Percentiles rank a stretch among this genome's conserved stretches.
These are phyloP conservation scores for Poeciliopsis occidentalis DNA, from an alignment of 2,113 vertebrate genomes.

Conservation along the genomic window DNA sequence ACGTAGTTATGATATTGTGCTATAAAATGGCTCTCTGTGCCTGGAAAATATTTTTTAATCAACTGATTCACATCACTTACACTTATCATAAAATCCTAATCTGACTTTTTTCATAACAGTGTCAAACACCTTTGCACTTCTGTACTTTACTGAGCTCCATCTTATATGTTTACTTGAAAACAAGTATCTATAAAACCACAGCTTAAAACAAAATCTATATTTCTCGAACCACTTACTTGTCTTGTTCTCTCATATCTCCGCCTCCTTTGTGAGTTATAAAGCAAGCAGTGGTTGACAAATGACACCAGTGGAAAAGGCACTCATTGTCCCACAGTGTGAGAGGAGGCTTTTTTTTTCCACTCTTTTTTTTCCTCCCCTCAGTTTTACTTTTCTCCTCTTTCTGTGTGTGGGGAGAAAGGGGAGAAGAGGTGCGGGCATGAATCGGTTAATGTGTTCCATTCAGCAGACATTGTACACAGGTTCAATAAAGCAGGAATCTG, in stretches of 20 bases:
- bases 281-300: slow-evolving; percentile 79
- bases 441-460: slow-evolving; percentile 78
- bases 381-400: slow-evolving; percentile 60
- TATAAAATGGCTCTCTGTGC: too few species aligned
- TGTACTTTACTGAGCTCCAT: neutral
- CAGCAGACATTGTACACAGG: slow-evolving; percentile 75
- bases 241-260: slow-evolving; percentile 18
- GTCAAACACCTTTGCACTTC: neutral
- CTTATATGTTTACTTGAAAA: slow-evolving; percentile 7
- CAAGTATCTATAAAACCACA: slow-evolving; percentile 27
- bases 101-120: neutral
- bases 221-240: slow-evolving; percentile 23
- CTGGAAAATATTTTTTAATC: too few species aligned
- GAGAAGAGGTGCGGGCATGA: slow-evolving; percentile 61
- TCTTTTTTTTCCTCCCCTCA: slow-evolving; percentile 8
- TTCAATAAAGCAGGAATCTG: slow-evolving; percentile 78
- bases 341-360: slow-evolving; percentile 23
- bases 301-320: slow-evolving; percentile 76
- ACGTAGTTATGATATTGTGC: too few species aligned
- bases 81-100: neutral
- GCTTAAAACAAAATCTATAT: slow-evolving; percentile 20
- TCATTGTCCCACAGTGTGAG: slow-evolving; percentile 73
- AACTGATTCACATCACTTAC: too few species aligned
- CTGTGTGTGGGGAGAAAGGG: slow-evolving; percentile 3
- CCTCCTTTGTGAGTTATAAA: slow-evolving; percentile 67